Evolutionary conservation across 1,140 invertebrate species (phyloP).

Genomic region (Zaprionus lachaisei): DNA sequence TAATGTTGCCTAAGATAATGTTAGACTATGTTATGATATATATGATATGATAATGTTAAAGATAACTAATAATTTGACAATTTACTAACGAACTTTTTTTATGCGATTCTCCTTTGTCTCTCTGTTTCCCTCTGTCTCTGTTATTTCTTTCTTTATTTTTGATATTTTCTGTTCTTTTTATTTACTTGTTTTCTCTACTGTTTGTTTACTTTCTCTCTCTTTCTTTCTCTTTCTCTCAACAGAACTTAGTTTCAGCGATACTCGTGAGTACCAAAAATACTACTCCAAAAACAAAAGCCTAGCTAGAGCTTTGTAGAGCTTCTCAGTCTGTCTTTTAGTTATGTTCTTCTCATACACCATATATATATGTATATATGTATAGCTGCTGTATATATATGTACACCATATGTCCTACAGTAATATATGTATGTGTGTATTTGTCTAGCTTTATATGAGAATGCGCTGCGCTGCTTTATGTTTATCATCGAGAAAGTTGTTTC

Average conservation of each 20-base stretch:
- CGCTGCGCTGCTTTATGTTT: constrained; percentile 39
- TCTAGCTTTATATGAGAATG: constrained; percentile 48
- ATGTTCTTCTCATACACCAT: neutral
- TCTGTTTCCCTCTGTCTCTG: neutral
- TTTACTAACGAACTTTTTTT: constrained; percentile 4
- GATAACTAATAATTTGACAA: neutral
- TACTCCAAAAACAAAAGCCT: constrained; percentile 28
- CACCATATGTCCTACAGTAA: neutral
- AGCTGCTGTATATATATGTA: constrained; percentile 9
- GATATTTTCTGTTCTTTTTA: constrained; percentile 18
- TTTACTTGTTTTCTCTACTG: constrained; percentile 37
- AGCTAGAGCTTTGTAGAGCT: constrained; percentile 5
- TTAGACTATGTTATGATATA: neutral
- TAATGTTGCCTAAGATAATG: neutral
- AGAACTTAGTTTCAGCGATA: constrained; percentile 84
- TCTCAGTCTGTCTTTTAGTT: constrained; percentile 23
- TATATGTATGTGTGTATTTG: constrained; percentile 16
- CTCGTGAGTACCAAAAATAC: constrained; percentile 77
- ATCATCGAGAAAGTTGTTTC: constrained; percentile 2
- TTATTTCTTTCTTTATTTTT: constrained; percentile 8
- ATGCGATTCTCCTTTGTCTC: neutral
- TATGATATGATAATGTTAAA: neutral
- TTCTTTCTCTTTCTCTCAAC: constrained; percentile 57
- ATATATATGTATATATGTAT: neutral
- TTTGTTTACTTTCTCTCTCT: constrained; percentile 49